Percentiles rank a stretch among this genome's conserved stretches.
Conservation (phyloP, 2,888 invertebrate species). For the Volucella bombylans region DNA sequence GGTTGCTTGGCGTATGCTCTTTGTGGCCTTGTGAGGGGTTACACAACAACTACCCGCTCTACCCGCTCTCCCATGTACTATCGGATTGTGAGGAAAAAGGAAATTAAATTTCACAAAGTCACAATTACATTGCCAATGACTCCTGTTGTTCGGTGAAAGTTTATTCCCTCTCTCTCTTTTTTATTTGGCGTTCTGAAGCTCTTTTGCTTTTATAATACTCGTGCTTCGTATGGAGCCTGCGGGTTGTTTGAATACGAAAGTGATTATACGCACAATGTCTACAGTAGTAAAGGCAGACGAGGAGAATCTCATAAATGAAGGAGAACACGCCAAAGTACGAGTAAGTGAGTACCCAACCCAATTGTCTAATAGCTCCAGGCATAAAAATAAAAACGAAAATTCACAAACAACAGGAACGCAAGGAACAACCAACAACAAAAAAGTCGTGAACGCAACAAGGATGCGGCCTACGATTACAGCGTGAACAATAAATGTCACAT, state of each 20-base stretch:
- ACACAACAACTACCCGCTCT: not conserved
- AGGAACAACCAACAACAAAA: constrained; percentile 46
- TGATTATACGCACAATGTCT: constrained; percentile 70
- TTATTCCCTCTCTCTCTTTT: constrained; percentile 41
- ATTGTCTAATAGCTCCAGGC: constrained; percentile 64
- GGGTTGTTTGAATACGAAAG: constrained; percentile 72
- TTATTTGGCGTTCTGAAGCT: not conserved
- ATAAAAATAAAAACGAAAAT: constrained; percentile 71
- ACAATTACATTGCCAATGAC: constrained; percentile 76
- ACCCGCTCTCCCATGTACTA: not conserved
- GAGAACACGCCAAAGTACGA: not conserved
- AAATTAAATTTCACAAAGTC: constrained; percentile 80
- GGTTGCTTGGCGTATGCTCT: constrained; percentile 67
- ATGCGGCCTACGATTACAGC: constrained; percentile 78
- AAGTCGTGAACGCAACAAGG: constrained; percentile 65
- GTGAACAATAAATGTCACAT: constrained; percentile 83
- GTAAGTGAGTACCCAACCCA: constrained; percentile 12
- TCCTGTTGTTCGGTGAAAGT: constrained; percentile 73
- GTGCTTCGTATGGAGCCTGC: constrained; percentile 33
- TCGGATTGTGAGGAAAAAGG: constrained; percentile 74
- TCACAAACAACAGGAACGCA: constrained; percentile 50
- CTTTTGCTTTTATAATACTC: not conserved
- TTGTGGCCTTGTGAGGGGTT: constrained; percentile 54
- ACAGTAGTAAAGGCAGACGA: constrained; percentile 49
- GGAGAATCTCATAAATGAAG: constrained; percentile 20